Conservation (phyloP, 2,113 vertebrate species). For the Octodon degus region DNA sequence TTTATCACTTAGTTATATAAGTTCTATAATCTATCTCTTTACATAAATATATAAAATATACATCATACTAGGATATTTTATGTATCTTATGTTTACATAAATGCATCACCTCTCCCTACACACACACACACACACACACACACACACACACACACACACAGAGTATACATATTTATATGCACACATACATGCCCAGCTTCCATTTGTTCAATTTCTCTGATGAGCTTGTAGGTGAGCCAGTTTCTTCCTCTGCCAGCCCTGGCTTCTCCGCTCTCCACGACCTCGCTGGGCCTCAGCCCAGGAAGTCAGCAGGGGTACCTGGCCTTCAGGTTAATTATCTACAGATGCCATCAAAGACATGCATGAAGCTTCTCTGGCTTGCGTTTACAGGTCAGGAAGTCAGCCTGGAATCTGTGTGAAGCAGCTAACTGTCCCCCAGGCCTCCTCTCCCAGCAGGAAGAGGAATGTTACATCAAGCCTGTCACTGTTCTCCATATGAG, state of each 20-base stretch:
- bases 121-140: too few relatives aligned
- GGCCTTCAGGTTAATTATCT: not conserved
- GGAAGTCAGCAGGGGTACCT: not conserved
- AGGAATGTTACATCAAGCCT: not conserved
- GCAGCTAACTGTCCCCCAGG: rapidly evolving
- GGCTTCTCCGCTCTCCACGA: not conserved
- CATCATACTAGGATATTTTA: not conserved
- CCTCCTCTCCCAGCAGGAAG: not conserved
- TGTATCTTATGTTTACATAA: not conserved
- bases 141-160: not conserved
- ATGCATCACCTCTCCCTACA: not conserved
- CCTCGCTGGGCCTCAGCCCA: not conserved
- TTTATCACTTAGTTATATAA: not conserved
- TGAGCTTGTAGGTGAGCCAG: not conserved
- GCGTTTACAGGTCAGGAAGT: not conserved
- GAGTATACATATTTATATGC: not conserved
- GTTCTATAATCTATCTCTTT: not conserved
- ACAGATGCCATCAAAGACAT: not conserved
- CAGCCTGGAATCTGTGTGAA: rapidly evolving
- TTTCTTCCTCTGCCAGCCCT: not conserved
- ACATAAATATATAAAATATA: not conserved
- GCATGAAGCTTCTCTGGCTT: not conserved
- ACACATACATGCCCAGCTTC: not conserved
- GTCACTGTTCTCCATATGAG: not conserved
- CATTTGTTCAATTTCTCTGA: not conserved